Conservation (phyloP, 1,140 invertebrate genomes). For the Brachionus plicatilis region DNA sequence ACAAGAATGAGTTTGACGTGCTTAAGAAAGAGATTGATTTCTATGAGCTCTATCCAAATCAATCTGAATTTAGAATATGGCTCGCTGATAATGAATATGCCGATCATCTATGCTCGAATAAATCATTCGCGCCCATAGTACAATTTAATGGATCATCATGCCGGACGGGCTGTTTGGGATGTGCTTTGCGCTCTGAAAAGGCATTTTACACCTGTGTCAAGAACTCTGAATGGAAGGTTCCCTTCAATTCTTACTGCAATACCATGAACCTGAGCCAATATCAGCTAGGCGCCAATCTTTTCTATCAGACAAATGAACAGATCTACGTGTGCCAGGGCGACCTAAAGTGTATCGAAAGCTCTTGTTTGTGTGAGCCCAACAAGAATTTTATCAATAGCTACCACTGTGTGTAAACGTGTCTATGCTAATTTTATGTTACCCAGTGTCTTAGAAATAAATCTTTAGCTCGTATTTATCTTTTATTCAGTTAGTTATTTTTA, state of each 20-base stretch:
- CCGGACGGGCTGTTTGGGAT: not conserved
- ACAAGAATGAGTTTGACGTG: conserved; percentile 24
- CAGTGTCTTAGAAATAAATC: not conserved
- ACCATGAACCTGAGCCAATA: not conserved
- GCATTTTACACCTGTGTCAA: not conserved
- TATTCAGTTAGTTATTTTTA: not conserved
- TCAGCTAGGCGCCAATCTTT: not conserved
- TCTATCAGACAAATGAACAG: not conserved
- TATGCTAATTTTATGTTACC: not conserved
- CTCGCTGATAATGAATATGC: conserved; percentile 33
- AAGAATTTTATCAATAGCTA: not conserved
- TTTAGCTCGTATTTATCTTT: not conserved
- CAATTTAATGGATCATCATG: not conserved
- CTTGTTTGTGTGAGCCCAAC: not conserved
- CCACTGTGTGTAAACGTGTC: not conserved
- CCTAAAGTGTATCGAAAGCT: not conserved
- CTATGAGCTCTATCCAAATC: not conserved
- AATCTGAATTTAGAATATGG: not conserved
- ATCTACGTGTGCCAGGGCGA: conserved; percentile 9
- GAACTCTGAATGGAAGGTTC: conserved; percentile 10
- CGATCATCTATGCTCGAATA: conserved; percentile 4
- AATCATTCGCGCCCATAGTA: not conserved
- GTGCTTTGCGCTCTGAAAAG: not conserved
- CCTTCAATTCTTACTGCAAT: conserved; percentile 24
- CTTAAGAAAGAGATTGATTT: conserved; percentile 22